Base-by-base conservation (phyloP, 1,140 invertebrate genomes). In the Pogonomyrmex californicus region DNA sequence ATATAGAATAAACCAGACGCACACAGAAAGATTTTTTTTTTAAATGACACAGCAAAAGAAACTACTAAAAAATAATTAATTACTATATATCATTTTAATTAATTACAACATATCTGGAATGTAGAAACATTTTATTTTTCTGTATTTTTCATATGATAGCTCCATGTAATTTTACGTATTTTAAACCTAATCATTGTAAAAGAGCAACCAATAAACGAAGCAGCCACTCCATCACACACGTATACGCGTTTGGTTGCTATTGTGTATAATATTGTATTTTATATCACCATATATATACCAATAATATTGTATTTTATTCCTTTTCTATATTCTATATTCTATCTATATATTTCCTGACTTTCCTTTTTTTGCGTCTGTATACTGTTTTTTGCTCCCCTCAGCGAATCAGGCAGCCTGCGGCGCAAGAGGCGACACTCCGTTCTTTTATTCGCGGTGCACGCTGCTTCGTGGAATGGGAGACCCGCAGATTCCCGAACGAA, bases 401-500 rank as follows among this genome's bases (percentile, higher is more conserved):
- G 75, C 75, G 75, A 83, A 83, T 83, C 66, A 83, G 33, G 41
- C 79, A 71, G 49, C 36, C 65, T 14, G 78, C 65, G 38, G 63
- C 63, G 63, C 49, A 38, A 44, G 65, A 60, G 66, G 56, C 68
- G 79, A 73, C 68, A 83, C 68, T 83, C 33, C 54, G 79, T 73
- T 82, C 41, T 41, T 82, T 82, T 82, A 82, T 73, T 83, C 68
- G 54, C 33, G 41, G 14, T 12, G 68, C 54, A 6, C 90, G 86
- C 33, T 58, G 38, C 38, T 86, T 83, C 77, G 82, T 68, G 68
- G 82, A 88, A 79, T 36, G 76, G 56, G 71, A 7, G 71, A 77
- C 41, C 77, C 77, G 68, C 63, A 82, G 75, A 86, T 73, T 78
- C 77, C 85, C 49, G 65, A 30, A 36, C 88, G 75, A 87, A 62